Evolutionary conservation across 2,888 invertebrate genomes (phyloP).

Genomic region (Deilephila porcellus): DNA sequence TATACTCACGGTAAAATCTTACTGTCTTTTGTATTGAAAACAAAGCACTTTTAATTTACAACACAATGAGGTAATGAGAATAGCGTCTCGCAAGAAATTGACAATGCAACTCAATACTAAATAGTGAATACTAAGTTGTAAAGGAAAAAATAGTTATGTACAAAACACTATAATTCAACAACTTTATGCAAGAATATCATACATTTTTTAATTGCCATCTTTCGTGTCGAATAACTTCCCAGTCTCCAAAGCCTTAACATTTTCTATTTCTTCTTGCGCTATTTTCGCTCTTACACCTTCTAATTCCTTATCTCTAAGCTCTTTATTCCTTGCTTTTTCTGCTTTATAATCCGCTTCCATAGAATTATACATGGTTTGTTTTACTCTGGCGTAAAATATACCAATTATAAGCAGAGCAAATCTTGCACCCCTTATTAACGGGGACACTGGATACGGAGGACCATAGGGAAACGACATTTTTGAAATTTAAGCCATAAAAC

Average conservation of each 20-base stretch:
- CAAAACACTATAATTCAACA: not conserved
- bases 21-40: conserved; percentile 5
- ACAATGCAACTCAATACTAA: not conserved
- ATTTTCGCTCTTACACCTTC: conserved; percentile 62
- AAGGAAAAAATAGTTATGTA: not conserved
- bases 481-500: conserved; percentile 15
- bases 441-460: conserved; percentile 71
- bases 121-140: not conserved
- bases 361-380: conserved; percentile 60
- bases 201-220: conserved; percentile 5
- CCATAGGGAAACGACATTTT: conserved; percentile 65
- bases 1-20: not conserved
- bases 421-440: conserved; percentile 69
- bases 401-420: conserved; percentile 68
- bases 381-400: conserved; percentile 65
- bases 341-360: conserved; percentile 57
- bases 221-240: conserved; percentile 62
- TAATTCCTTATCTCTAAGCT: conserved; percentile 62
- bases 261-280: conserved; percentile 62
- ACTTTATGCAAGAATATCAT: not conserved
- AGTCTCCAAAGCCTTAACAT: conserved; percentile 60
- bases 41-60: conserved; percentile 5
- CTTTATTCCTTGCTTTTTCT: conserved; percentile 64
- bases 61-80: not conserved
- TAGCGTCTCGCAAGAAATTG: not conserved